Evolutionary conservation across 2,113 vertebrate genomes (phyloP), one percentile per base, ranked within the genome.

Genomic region (Brachyhypopomus occidentalis): DNA sequence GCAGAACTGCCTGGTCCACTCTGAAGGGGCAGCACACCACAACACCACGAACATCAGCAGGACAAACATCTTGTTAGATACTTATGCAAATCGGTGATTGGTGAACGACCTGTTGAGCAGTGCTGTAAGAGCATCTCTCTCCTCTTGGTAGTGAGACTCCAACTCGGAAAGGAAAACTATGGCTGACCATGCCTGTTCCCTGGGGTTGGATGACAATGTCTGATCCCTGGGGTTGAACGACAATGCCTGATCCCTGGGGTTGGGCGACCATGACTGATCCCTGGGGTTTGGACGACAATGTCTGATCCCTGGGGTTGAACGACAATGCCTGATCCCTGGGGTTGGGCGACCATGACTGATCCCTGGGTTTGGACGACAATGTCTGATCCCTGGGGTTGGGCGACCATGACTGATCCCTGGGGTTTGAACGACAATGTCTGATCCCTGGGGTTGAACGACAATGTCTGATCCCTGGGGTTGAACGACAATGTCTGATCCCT

Each of bases 371-470:
- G n/a, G n/a, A n/a, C n/a, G n/a, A n/a, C n/a, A n/a, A n/a, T n/a
- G n/a, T n/a, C n/a, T n/a, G n/a, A n/a, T n/a, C n/a, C n/a, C n/a
- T n/a, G n/a, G n/a, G n/a, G n/a, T n/a, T n/a, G n/a, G n/a, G n/a
- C n/a, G n/a, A n/a, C n/a, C n/a, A n/a, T n/a, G n/a, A n/a, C n/a
- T n/a, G n/a, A n/a, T n/a, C n/a, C n/a, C n/a, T n/a, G n/a, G n/a
- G n/a, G n/a, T n/a, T n/a, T n/a, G n/a, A n/a, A n/a, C n/a, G 92
- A 90, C 90, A 92, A 92, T 1, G 63, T 88, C 81, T 87, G 79
- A 7, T 60, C 71, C 41, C 8, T 70, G 11, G 63, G 23, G 59
- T 34, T 58, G 11, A 63, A 79, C 17, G 76, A 70, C 80, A 75
- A 78, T 7, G 64, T 30, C 63, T 75, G 74, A 56, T 86, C 78